Evolutionary conservation across 2,888 invertebrate genomes (phyloP).

Genomic region (Frankliniella fusca): DNA sequence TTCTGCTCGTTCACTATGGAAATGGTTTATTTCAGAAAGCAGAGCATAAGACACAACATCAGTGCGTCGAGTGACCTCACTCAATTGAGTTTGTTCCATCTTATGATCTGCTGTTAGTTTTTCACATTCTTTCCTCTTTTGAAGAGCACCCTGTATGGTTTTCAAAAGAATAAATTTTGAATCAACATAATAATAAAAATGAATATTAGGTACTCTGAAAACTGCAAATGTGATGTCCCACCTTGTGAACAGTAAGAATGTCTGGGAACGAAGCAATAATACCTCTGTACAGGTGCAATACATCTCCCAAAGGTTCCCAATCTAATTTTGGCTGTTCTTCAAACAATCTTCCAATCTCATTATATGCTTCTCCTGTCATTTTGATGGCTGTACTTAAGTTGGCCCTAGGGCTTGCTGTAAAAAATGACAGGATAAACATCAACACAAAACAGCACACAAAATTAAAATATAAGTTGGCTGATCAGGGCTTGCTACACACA

Average conservation of each 20-base stretch:
- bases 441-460: constrained; percentile 8
- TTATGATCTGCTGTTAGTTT: constrained; percentile 73
- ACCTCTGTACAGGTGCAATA: constrained; percentile 90
- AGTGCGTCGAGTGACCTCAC: constrained; percentile 75
- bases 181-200: neutral
- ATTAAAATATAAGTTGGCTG: neutral
- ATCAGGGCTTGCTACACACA: constrained; percentile 42
- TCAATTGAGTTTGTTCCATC: constrained; percentile 74
- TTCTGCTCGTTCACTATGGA: constrained; percentile 77
- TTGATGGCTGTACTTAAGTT: constrained; percentile 48
- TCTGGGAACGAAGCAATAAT: constrained; percentile 87
- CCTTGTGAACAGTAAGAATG: constrained; percentile 82
- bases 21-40: constrained; percentile 91
- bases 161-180: neutral
- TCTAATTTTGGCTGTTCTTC: constrained; percentile 87
- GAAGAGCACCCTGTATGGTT: constrained; percentile 60
- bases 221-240: constrained; percentile 42
- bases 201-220: neutral
- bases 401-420: constrained; percentile 51
- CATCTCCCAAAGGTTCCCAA: constrained; percentile 87
- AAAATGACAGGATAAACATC: neutral
- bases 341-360: constrained; percentile 81
- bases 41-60: constrained; percentile 90
- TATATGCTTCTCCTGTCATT: constrained; percentile 82
- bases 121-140: constrained; percentile 86